Evolutionary conservation across 2,888 invertebrate genomes (phyloP).

Genomic region (Nasonovia ribisnigri): DNA sequence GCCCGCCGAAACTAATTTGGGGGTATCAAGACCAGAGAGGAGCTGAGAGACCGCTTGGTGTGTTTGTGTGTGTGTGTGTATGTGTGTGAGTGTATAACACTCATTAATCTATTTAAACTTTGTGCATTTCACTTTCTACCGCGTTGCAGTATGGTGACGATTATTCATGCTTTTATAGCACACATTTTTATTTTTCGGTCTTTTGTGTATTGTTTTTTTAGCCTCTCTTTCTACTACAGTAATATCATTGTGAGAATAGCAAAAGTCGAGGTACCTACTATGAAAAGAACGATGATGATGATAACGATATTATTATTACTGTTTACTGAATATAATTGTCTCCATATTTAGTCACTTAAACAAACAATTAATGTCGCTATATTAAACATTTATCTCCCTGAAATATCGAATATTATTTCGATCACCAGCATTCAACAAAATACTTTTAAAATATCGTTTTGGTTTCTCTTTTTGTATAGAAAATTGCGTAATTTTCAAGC

Average conservation of each 20-base stretch:
- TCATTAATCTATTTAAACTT: conserved; percentile 62
- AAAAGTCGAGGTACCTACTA: conserved; percentile 2
- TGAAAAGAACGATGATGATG: not conserved
- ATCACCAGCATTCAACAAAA: not conserved
- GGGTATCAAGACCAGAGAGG: conserved; percentile 54
- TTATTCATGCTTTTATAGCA: conserved; percentile 34
- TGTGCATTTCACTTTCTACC: conserved; percentile 40
- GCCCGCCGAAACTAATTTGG: conserved; percentile 53
- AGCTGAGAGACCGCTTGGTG: not conserved
- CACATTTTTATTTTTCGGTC: not conserved
- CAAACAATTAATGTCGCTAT: conserved; percentile 24
- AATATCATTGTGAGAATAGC: not conserved
- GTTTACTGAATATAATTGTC: not conserved
- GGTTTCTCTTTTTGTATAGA: not conserved
- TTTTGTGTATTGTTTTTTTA: not conserved
- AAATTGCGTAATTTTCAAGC: not conserved
- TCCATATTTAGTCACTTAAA: not conserved
- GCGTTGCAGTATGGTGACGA: conserved; percentile 36
- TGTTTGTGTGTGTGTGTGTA: not conserved
- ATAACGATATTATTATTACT: not conserved
- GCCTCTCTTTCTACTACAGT: not conserved
- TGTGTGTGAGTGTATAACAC: conserved; percentile 20
- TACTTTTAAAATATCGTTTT: not conserved
- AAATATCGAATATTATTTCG: not conserved
- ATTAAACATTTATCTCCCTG: not conserved